These are phyloP conservation scores for Pteria penguin DNA, from an alignment of 2,888 invertebrate species.

Conservation along the genomic window DNA sequence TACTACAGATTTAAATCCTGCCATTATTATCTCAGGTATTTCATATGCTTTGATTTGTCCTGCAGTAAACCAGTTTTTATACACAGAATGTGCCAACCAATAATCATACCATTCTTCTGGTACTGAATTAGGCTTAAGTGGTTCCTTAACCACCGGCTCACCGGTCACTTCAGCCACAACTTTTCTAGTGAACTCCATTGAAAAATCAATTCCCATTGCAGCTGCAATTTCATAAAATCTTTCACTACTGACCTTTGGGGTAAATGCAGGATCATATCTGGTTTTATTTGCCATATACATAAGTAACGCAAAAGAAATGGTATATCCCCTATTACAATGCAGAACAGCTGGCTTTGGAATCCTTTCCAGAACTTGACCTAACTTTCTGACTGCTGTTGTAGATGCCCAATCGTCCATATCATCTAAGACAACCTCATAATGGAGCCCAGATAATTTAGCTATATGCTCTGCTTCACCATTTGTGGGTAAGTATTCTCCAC, in stretches of 20 bases:
- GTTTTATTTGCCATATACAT: slow-evolving; percentile 69
- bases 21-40: slow-evolving; percentile 55
- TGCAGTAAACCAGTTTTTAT: slow-evolving; percentile 68
- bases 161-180: slow-evolving; percentile 67
- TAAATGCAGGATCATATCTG: slow-evolving; percentile 55
- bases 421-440: slow-evolving; percentile 62
- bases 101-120: slow-evolving; percentile 70
- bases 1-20: slow-evolving; percentile 66
- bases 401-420: slow-evolving; percentile 65
- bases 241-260: slow-evolving; percentile 60
- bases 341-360: slow-evolving; percentile 59
- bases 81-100: slow-evolving; percentile 71
- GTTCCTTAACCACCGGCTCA: slow-evolving; percentile 59
- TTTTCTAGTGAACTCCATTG: slow-evolving; percentile 56
- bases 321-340: slow-evolving; percentile 68
- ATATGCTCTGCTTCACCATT: slow-evolving; percentile 58
- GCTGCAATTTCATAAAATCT: slow-evolving; percentile 64
- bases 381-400: slow-evolving; percentile 64
- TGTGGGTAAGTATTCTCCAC: slow-evolving; percentile 66
- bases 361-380: slow-evolving; percentile 47
- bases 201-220: slow-evolving; percentile 69
- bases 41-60: slow-evolving; percentile 71
- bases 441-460: slow-evolving; percentile 57
- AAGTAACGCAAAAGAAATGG: slow-evolving; percentile 64
- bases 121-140: slow-evolving; percentile 56